These are phyloP conservation scores for Melinaea marsaeus DNA, from an alignment of 2,888 invertebrate species.

Conservation along the genomic window DNA sequence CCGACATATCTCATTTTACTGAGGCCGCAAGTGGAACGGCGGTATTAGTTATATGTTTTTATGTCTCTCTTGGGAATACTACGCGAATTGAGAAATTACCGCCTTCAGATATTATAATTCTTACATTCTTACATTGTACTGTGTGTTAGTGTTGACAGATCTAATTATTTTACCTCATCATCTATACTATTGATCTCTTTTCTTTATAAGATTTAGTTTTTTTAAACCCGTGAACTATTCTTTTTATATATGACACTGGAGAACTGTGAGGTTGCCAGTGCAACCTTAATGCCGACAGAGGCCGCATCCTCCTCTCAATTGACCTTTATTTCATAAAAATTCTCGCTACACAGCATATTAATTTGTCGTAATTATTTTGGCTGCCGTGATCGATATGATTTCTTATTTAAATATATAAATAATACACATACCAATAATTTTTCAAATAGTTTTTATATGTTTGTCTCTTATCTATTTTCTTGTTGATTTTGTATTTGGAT, in stretches of 20 bases:
- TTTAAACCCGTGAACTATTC: background rate
- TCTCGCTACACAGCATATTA: conserved; percentile 24
- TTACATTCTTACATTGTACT: too few species aligned
- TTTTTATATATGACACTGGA: background rate
- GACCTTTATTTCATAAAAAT: conserved; percentile 18
- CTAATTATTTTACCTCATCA: too few species aligned
- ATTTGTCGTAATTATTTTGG: conserved; percentile 25
- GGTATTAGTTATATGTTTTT: conserved; percentile 13
- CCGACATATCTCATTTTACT: conserved; percentile 14
- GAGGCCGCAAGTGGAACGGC: conserved; percentile 10
- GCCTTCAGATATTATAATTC: conserved; percentile 6
- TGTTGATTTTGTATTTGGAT: too few species aligned
- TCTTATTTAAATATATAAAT: background rate
- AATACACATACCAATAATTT: too few species aligned
- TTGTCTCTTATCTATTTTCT: too few species aligned
- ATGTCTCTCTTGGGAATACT: conserved; percentile 13
- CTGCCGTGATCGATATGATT: conserved; percentile 25
- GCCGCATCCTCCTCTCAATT: conserved; percentile 7
- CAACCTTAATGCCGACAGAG: conserved; percentile 12
- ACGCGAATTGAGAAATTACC: conserved; percentile 13
- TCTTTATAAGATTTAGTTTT: too few species aligned
- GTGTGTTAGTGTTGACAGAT: too few species aligned
- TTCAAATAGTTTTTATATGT: too few species aligned
- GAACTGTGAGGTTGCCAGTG: background rate
- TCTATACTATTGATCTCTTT: too few species aligned